phyloP scores from a whole-genome alignment of 2,888 invertebrate genomes.

The Caenorhabditis macrosperma region DNA sequence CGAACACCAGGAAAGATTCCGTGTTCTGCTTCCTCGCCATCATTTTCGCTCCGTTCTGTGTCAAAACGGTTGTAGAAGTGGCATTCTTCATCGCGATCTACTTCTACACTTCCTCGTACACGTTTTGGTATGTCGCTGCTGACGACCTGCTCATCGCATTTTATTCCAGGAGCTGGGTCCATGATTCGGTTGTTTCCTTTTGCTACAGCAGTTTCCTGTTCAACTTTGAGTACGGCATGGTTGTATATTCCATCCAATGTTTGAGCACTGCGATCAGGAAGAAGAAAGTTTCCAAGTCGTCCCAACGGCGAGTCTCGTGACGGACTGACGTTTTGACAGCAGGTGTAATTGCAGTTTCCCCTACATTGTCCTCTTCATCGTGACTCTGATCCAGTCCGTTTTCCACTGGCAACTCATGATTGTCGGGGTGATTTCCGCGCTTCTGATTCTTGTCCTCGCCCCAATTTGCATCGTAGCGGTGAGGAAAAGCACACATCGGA shows the following conservation, averaged over 20 bases:
- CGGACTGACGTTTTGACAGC: too few relatives aligned
- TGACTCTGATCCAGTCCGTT: constrained; percentile 13
- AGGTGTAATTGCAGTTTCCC: constrained; percentile 14
- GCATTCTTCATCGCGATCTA: constrained; percentile 38
- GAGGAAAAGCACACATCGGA: background rate
- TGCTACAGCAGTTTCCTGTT: constrained; percentile 45
- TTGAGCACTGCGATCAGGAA: constrained; percentile 13
- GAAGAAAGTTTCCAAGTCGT: background rate
- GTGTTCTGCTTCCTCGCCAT: constrained; percentile 34
- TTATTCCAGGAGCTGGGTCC: constrained; percentile 23
- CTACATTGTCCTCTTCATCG: constrained; percentile 9
- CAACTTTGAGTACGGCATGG: constrained; percentile 42
- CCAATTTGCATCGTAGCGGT: constrained; percentile 11
- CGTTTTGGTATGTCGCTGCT: constrained; percentile 6
- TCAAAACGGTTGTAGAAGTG: constrained; percentile 25
- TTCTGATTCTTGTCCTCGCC: constrained; percentile 26
- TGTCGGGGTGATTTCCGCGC: constrained; percentile 7
- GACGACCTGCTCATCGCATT: background rate
- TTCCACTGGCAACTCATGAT: constrained; percentile 26
- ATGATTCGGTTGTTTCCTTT: constrained; percentile 29
- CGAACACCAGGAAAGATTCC: constrained; percentile 31
- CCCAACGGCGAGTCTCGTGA: background rate
- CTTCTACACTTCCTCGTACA: constrained; percentile 41
- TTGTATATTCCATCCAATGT: constrained; percentile 20
- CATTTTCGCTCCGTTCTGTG: constrained; percentile 24